phyloP scores from a whole-genome alignment of 2,888 invertebrate genomes.

The Polymixis flavicincta region DNA sequence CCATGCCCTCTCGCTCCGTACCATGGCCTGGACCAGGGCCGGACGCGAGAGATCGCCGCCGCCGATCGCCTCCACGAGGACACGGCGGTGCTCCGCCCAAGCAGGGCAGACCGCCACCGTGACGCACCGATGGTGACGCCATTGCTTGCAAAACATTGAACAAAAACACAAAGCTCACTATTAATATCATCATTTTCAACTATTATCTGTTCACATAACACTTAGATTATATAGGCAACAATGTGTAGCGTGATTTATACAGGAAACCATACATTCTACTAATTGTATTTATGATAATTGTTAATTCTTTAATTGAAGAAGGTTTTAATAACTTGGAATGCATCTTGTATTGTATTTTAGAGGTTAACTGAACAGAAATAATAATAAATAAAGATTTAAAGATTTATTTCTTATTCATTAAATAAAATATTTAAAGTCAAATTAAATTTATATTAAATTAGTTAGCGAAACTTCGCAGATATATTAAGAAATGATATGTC shows the following conservation, averaged over 20 bases:
- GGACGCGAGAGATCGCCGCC: too few relatives aligned
- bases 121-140: not conserved
- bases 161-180: not conserved
- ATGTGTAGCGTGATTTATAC: constrained; percentile 1
- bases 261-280: not conserved
- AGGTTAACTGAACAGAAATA: not conserved
- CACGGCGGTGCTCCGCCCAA: too few relatives aligned
- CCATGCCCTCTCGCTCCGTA: too few relatives aligned
- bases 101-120: too few relatives aligned
- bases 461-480: too few relatives aligned
- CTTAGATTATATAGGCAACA: constrained; percentile 3
- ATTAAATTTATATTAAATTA: too few relatives aligned
- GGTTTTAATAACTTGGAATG: not conserved
- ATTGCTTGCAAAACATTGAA: not conserved
- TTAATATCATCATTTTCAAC: constrained; percentile 10
- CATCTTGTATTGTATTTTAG: not conserved
- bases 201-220: not conserved
- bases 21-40: too few relatives aligned
- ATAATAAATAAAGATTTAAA: not conserved
- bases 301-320: not conserved
- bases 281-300: not conserved
- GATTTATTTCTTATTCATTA: not conserved
- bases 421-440: too few relatives aligned
- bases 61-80: too few relatives aligned
- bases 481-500: too few relatives aligned